These are phyloP conservation scores for Labrus mixtus DNA, from an alignment of 2,113 vertebrate genomes.

Conservation along the genomic window DNA sequence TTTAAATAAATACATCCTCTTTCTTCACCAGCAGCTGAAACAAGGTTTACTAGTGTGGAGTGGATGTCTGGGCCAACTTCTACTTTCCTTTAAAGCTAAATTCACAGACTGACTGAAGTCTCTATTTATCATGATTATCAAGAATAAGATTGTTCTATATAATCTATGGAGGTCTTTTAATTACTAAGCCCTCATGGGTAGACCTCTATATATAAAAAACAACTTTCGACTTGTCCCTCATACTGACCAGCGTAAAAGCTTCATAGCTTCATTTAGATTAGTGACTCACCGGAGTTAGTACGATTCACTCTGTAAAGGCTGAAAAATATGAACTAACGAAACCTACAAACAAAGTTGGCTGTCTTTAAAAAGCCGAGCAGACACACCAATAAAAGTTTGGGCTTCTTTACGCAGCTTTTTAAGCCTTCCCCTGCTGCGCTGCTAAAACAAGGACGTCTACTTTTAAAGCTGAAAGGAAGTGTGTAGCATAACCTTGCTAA, in stretches of 20 bases:
- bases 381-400: not conserved
- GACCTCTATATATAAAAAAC: not conserved
- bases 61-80: too few species aligned
- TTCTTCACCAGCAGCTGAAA: too few species aligned
- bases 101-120: too few species aligned
- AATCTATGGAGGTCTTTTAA: not conserved
- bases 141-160: too few species aligned
- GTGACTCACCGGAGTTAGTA: conserved; percentile 16
- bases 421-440: not conserved
- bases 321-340: conserved; percentile 27
- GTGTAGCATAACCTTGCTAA: not conserved
- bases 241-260: not conserved
- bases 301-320: conserved; percentile 8
- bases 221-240: not conserved
- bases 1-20: too few species aligned
- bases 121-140: too few species aligned
- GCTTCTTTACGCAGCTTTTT: not conserved
- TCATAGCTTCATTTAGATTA: not conserved
- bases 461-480: conserved; percentile 23
- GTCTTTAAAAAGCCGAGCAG: not conserved
- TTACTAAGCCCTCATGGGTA: not conserved
- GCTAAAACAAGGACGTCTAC: not conserved
- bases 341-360: not conserved
- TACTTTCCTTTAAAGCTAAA: too few species aligned
- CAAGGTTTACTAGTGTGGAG: too few species aligned